Percentiles rank a stretch among this genome's conserved stretches.
Evolutionary conservation across 2,113 vertebrate genomes (phyloP).

Genomic region (Cavia porcellus): DNA sequence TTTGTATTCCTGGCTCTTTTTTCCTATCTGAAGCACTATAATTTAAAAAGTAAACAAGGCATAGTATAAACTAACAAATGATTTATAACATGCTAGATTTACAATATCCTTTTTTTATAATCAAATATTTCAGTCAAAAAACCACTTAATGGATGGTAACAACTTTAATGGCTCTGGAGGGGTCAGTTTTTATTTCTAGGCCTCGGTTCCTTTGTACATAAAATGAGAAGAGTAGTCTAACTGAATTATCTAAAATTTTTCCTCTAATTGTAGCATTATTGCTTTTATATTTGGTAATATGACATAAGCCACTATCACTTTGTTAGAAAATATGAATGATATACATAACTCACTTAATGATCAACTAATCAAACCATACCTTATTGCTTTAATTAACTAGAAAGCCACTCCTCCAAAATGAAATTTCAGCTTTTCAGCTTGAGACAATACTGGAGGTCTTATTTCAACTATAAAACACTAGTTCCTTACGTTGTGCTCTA

Average conservation of each 20-base stretch:
- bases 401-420: neutral
- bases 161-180: neutral
- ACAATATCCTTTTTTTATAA: neutral
- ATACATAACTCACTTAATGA: neutral
- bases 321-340: neutral
- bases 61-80: conserved; percentile 34
- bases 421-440: conserved; percentile 24
- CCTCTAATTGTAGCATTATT: neutral
- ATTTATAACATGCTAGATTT: neutral
- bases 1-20: neutral
- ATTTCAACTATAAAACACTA: neutral
- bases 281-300: neutral
- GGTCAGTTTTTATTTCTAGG: neutral
- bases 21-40: neutral
- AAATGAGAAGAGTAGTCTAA: neutral
- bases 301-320: neutral
- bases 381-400: conserved; percentile 5
- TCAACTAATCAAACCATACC: conserved; percentile 26
- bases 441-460: neutral
- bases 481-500: neutral
- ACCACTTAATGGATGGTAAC: neutral
- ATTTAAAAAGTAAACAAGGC: conserved; percentile 51
- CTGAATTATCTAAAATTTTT: neutral
- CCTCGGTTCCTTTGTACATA: neutral
- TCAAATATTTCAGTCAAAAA: neutral